A percentile compares a stretch with the other conserved stretches of the same genome.
Conservation (phyloP, 2,113 vertebrate genomes). For the Agelaius phoeniceus region DNA sequence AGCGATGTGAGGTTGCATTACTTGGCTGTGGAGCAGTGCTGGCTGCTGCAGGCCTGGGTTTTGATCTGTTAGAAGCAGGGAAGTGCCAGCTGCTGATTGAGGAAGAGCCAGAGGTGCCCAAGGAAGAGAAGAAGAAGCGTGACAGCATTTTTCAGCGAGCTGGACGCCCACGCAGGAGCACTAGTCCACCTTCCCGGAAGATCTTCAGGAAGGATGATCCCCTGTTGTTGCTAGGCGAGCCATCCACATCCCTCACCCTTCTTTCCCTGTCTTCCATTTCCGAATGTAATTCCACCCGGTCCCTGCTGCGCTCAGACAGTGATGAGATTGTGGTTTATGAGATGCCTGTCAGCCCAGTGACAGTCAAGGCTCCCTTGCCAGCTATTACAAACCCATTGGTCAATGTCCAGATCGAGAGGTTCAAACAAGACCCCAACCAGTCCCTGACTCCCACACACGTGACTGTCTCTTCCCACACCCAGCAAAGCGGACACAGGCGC, state of each 20-base stretch:
- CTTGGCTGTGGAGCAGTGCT: slow-evolving; percentile 91
- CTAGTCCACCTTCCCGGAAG: slow-evolving; percentile 87
- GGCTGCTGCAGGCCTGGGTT: slow-evolving; percentile 91
- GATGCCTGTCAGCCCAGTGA: slow-evolving; percentile 77
- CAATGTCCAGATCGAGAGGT: slow-evolving; percentile 91
- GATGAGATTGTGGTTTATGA: slow-evolving; percentile 89
- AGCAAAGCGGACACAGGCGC: slow-evolving; percentile 79
- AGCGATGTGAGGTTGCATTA: slow-evolving; percentile 87
- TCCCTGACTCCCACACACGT: slow-evolving; percentile 95
- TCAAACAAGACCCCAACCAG: slow-evolving; percentile 92
- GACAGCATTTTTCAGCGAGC: slow-evolving; percentile 90
- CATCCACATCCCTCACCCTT: slow-evolving; percentile 84
- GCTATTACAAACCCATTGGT: slow-evolving; percentile 87
- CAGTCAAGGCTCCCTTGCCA: slow-evolving; percentile 70
- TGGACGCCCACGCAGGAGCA: slow-evolving; percentile 81
- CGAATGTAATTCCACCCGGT: slow-evolving; percentile 96
- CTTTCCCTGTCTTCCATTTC: slow-evolving; percentile 93
- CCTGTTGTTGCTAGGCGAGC: slow-evolving; percentile 74
- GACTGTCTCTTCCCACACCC: slow-evolving; percentile 77
- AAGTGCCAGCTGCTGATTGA: slow-evolving; percentile 77
- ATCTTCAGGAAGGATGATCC: slow-evolving; percentile 90
- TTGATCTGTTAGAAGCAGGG: slow-evolving; percentile 84
- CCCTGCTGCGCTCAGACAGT: slow-evolving; percentile 89
- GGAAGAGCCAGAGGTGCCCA: slow-evolving; percentile 75
- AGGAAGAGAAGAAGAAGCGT: slow-evolving; percentile 85